phyloP scores from a whole-genome alignment of 2,888 invertebrate species.

The Clanis bilineata region DNA sequence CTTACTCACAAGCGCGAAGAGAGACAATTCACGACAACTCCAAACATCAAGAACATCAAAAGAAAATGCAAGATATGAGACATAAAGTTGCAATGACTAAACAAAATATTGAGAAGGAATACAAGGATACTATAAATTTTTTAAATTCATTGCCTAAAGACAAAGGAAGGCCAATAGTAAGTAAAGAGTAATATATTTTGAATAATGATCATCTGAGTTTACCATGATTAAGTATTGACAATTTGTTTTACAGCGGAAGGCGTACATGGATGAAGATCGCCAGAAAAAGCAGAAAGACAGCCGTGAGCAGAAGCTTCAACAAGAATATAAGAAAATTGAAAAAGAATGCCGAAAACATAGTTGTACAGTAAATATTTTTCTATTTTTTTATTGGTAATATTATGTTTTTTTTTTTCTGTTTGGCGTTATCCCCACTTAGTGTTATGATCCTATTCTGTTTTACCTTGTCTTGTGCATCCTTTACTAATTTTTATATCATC shows the following conservation, averaged over 20 bases:
- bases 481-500: no score
- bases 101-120: slow-evolving; percentile 83
- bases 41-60: slow-evolving; percentile 43
- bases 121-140: slow-evolving; percentile 68
- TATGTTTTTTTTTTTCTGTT: no score
- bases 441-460: no score
- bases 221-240: neutral
- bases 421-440: no score
- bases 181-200: slow-evolving; percentile 31
- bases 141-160: slow-evolving; percentile 65
- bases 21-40: slow-evolving; percentile 38
- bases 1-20: slow-evolving; percentile 64
- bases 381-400: neutral
- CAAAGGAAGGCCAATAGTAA: slow-evolving; percentile 55
- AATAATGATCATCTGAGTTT: neutral
- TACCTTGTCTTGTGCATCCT: no score
- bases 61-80: slow-evolving; percentile 52
- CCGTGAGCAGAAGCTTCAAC: slow-evolving; percentile 61
- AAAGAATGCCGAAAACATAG: slow-evolving; percentile 55
- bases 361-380: slow-evolving; percentile 40
- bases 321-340: slow-evolving; percentile 65
- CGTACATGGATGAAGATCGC: slow-evolving; percentile 61
- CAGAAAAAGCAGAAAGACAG: slow-evolving; percentile 53
- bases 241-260: slow-evolving; percentile 48
- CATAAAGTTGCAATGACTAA: slow-evolving; percentile 81